Evolutionary conservation across 2,113 vertebrate genomes (phyloP), one percentile per base, ranked within the genome.

Genomic region (Callospermophilus lateralis): DNA sequence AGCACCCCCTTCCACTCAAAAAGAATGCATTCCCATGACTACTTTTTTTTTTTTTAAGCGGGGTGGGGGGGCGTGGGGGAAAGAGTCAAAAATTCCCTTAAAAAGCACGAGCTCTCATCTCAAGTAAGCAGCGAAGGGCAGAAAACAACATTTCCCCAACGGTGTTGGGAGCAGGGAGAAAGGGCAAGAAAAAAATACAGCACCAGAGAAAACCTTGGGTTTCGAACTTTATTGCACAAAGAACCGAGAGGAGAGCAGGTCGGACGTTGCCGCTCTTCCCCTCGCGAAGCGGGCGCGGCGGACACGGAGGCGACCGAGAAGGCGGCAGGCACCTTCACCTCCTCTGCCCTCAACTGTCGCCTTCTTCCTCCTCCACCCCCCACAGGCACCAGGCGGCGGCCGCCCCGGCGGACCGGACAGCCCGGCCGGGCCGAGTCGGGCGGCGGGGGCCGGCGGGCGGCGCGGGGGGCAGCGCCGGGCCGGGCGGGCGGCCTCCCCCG

Each of bases 151-250:
- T 93, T 67, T 95, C 78, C 76, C 89, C 94, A 19, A 0, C 30
- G 89, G 89, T 51, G 88, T 70, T 63, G 85, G 80, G 86, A 86
- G 93, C 84, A 7, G 78, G 77, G 65, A 45, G n/a, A 15, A 17
- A 39, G 70, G 79, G 94, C 83, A 79, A 7, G 90, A 98, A 98
- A 68, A 90, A 98, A 97, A 97, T 85, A 97, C 98, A 95, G 97
- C 3, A 97, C 98, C 72, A 97, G 96, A 95, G 77, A 78, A 94
- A 93, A 93, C 97, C 94, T 91, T 96, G 67, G 95, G 89, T 91
- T 98, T 74, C 96, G 90, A 98, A 98, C 98, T 98, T 98, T 98
- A 98, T 98, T 98, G 96, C 97, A 97, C 97, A 95, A 97, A 97
- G 94, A 53, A 89, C 24, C 78, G 48, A 51, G 92, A 39, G 68